Base-by-base conservation (phyloP, 2,797 vertebrate species). In the Cygnus olor region DNA sequence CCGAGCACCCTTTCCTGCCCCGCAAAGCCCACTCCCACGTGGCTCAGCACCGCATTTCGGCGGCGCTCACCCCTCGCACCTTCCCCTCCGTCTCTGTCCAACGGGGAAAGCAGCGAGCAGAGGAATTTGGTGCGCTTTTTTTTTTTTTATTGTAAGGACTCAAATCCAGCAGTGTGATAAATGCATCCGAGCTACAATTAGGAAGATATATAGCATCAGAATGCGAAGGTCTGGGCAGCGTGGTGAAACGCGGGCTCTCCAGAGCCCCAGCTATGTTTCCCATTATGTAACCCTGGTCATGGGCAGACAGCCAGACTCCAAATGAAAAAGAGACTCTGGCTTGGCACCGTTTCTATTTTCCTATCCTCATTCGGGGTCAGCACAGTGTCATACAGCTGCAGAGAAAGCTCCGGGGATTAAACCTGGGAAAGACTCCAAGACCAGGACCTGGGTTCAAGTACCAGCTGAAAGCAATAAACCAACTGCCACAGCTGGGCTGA, bases 281-380 rank as follows among this genome's bases (percentile, higher is more conserved):
- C 99, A 99, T 99, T 99, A 99, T 99, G 99, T 99, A 99, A 99
- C 99, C 99, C 99, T 99, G 99, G 99, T 99, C 99, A 99, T 99
- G 99, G 99, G 99, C 99, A 99, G 98, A 98, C 98, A 99, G 99
- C 99, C 99, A 99, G 98, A 99, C 99, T 99, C 99, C 99, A 99
- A 99, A 99, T 99, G 99, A 99, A 99, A 99, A 99, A 99, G 99
- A 99, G 99, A 99, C 99, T 99, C 99, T 99, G 99, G 99, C 99
- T 99, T 99, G 99, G 99, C 99, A 99, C 98, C 92, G 98, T 98
- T 99, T 98, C 99, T 99, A 99, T 99, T 99, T 99, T 99, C 99
- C 99, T 99, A 99, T 99, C 99, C 99, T 99, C 99, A 98, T 98
- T 98, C 98, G 98, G 99, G 99, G 99, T 99, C 99, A 99, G 99